Evolutionary conservation across 2,797 vertebrate genomes (phyloP).

Genomic region (Scolopax rusticola): DNA sequence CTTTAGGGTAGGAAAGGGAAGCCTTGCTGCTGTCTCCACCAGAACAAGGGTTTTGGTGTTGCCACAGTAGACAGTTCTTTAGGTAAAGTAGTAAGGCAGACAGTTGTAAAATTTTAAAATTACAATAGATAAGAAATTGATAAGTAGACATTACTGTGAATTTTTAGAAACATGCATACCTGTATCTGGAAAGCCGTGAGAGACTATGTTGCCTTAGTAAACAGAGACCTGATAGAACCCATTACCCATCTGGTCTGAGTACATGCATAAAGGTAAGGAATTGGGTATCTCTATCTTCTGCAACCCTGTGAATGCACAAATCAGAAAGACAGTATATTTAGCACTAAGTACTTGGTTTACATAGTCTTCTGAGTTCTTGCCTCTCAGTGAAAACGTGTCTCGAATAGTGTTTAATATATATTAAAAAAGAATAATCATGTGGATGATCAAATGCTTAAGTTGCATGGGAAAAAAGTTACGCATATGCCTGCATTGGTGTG

Average conservation of each 20-base stretch:
- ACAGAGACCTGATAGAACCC: not conserved
- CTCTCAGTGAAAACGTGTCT: not conserved
- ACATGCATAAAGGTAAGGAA: not conserved
- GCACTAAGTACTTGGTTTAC: not conserved
- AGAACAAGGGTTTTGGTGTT: not conserved
- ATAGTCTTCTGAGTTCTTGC: not conserved
- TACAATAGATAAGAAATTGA: not conserved
- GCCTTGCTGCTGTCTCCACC: not conserved
- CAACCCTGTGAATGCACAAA: not conserved
- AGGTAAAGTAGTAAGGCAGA: not conserved
- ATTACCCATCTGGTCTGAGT: fast-evolving
- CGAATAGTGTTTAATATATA: not conserved
- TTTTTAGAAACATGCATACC: not conserved
- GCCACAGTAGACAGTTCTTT: not conserved
- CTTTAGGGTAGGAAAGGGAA: not conserved
- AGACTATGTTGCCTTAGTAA: not conserved
- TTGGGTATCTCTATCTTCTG: not conserved
- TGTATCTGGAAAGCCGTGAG: not conserved
- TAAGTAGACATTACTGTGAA: not conserved
- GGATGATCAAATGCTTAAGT: not conserved
- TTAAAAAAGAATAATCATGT: not conserved
- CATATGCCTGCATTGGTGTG: not conserved
- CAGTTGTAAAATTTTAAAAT: not conserved
- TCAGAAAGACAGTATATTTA: not conserved
- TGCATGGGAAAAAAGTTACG: not conserved